These are phyloP conservation scores for Sclerurus mexicanus DNA, from an alignment of 2,113 vertebrate genomes.

Conservation along the genomic window DNA sequence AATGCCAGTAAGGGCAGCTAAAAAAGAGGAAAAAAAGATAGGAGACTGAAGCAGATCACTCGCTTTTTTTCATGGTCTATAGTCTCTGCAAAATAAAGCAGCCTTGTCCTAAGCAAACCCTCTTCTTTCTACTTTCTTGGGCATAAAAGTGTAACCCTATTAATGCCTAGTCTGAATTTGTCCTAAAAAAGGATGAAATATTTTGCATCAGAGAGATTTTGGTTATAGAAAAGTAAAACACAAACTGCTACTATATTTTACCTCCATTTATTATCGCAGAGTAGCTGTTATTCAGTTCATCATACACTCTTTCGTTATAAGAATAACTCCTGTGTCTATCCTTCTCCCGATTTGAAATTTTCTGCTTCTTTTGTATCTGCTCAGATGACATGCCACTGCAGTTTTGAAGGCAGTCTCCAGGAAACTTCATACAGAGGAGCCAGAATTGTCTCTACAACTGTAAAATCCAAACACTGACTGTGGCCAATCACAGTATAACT, in stretches of 20 bases:
- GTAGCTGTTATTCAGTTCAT: neutral
- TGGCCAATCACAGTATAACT: neutral
- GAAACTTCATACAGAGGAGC: slow-evolving; percentile 2
- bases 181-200: neutral
- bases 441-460: slow-evolving; percentile 22
- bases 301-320: neutral
- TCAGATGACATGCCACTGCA: neutral
- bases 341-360: neutral
- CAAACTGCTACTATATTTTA: neutral
- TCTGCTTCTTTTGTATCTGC: neutral
- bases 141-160: neutral
- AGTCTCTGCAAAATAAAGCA: neutral
- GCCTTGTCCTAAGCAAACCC: neutral
- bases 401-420: neutral
- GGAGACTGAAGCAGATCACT: neutral
- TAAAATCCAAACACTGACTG: slow-evolving; percentile 21
- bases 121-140: neutral
- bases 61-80: neutral
- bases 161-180: neutral
- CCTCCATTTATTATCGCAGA: neutral
- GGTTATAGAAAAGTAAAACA: neutral
- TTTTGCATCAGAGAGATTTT: neutral
- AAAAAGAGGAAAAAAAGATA: neutral
- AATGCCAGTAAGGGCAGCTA: neutral
- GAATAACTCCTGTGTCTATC: neutral